These are phyloP conservation scores for Zaprionus kolodkinae DNA, from an alignment of 1,140 invertebrate species.

Conservation along the genomic window DNA sequence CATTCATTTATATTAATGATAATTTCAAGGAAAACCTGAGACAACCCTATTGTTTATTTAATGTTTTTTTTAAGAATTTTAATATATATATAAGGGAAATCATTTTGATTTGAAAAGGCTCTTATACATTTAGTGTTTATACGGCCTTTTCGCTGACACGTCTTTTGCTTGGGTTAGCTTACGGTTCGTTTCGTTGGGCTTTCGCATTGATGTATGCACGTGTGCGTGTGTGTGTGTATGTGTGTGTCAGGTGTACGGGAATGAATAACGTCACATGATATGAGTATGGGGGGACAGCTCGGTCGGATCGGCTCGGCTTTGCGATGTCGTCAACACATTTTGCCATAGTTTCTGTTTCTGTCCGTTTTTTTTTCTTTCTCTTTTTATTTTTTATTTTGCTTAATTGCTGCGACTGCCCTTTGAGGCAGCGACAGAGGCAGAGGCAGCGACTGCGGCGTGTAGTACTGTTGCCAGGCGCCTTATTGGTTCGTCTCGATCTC, in stretches of 20 bases:
- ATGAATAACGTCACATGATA: conserved; percentile 47
- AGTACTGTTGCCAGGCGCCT: conserved; percentile 36
- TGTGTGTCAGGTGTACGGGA: conserved; percentile 36
- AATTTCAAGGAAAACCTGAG: background rate
- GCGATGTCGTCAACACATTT: conserved; percentile 34
- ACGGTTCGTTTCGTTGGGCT: conserved; percentile 10
- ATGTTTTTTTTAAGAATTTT: background rate
- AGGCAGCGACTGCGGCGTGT: background rate
- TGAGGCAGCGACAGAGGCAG: background rate
- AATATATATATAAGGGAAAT: conserved; percentile 14
- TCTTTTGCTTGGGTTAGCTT: conserved; percentile 16
- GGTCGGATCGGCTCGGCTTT: conserved; percentile 5
- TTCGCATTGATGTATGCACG: background rate
- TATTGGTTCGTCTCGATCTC: conserved; percentile 12
- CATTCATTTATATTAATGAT: too few relatives aligned
- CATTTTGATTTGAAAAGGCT: conserved; percentile 6
- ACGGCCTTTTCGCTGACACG: conserved; percentile 28
- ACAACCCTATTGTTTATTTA: background rate
- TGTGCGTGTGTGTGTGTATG: background rate
- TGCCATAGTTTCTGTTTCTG: conserved; percentile 17
- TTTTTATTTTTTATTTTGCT: conserved; percentile 10
- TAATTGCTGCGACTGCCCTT: conserved; percentile 35
- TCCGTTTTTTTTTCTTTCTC: conserved; percentile 1
- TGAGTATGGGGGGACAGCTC: background rate
- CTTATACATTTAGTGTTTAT: background rate